These are phyloP conservation scores for Meliscaeva auricollis DNA, from an alignment of 2,888 invertebrate genomes.

Conservation along the genomic window DNA sequence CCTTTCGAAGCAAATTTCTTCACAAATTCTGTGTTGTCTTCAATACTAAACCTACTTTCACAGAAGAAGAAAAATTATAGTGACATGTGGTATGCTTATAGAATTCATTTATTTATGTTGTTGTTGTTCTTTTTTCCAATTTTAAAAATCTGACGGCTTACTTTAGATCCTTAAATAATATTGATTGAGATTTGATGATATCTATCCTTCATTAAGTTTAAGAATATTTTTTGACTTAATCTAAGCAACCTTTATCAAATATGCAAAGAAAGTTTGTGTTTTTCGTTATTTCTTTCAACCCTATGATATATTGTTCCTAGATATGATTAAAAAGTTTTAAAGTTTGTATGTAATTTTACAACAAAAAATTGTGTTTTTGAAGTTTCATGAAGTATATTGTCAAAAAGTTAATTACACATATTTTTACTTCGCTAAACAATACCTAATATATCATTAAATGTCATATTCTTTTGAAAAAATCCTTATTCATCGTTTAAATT, in stretches of 20 bases:
- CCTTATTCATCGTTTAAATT: background rate
- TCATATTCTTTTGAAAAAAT: background rate
- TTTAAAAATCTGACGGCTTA: background rate
- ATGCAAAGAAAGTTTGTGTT: background rate
- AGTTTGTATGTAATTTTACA: too few relatives aligned
- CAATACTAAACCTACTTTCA: background rate
- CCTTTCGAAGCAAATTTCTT: background rate
- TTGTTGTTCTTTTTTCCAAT: background rate
- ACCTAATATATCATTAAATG: too few relatives aligned
- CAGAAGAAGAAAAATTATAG: background rate
- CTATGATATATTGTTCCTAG: too few relatives aligned
- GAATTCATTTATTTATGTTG: background rate
- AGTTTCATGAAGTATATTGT: too few relatives aligned
- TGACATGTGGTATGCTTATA: background rate
- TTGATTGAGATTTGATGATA: background rate
- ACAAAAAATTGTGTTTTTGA: too few relatives aligned
- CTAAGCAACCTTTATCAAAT: background rate
- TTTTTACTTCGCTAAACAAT: too few relatives aligned
- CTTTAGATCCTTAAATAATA: background rate
- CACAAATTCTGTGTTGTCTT: background rate
- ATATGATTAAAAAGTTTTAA: too few relatives aligned
- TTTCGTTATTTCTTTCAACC: background rate
- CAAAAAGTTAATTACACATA: too few relatives aligned
- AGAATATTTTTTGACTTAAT: background rate
- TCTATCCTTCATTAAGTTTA: background rate